A percentile compares a stretch with the other conserved stretches of the same genome.
These are phyloP conservation scores for Hypercompe scribonia DNA, from an alignment of 2,888 invertebrate species.

Conservation along the genomic window DNA sequence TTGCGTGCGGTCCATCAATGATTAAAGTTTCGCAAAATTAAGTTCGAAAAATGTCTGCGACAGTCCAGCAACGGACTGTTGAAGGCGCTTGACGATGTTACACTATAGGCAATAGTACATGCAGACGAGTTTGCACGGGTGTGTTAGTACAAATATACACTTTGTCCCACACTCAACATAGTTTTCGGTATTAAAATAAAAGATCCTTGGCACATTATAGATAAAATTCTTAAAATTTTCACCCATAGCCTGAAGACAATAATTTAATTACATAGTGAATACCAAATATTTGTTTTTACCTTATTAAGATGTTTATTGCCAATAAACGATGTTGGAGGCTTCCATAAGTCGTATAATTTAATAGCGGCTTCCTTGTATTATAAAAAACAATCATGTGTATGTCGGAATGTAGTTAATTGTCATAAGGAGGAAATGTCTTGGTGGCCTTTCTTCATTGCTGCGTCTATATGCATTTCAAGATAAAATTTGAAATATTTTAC, in stretches of 20 bases:
- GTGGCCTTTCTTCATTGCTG: slow-evolving; percentile 22
- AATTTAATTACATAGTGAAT: slow-evolving; percentile 16
- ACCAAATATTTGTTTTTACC: background rate
- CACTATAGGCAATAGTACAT: no score
- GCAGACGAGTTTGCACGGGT: no score
- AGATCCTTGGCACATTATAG: background rate
- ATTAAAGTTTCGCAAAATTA: no score
- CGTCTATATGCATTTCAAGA: background rate
- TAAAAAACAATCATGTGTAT: slow-evolving; percentile 32
- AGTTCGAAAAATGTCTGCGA: no score
- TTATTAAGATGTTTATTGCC: slow-evolving; percentile 33
- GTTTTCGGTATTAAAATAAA: background rate
- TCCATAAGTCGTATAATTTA: slow-evolving; percentile 36
- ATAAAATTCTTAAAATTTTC: background rate
- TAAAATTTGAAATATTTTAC: background rate
- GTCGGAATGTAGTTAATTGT: slow-evolving; percentile 43
- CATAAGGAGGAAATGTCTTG: slow-evolving; percentile 50
- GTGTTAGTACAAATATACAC: no score
- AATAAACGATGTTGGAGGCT: slow-evolving; percentile 31
- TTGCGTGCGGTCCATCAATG: no score
- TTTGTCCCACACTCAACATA: background rate
- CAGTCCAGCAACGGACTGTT: no score
- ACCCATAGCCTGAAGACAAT: slow-evolving; percentile 10
- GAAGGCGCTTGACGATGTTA: no score
- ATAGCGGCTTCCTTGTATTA: slow-evolving; percentile 37